Conservation (phyloP, 2,113 vertebrate species). For the Spea bombifrons region DNA sequence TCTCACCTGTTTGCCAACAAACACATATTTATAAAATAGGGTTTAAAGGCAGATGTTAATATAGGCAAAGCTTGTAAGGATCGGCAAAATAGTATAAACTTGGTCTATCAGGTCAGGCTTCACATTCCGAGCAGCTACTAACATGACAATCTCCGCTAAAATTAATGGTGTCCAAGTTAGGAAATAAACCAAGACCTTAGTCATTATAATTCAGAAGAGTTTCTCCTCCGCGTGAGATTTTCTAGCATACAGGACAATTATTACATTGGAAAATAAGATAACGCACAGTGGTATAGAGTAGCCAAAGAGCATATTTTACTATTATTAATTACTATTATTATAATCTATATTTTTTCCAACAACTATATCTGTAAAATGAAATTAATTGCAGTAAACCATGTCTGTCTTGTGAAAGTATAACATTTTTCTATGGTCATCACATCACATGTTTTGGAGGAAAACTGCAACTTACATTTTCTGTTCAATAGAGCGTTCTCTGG, state of each 20-base stretch:
- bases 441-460: no score
- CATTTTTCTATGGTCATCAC: no score
- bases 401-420: no score
- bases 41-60: conserved; percentile 2
- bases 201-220: no score
- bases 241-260: not conserved
- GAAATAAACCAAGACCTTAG: not conserved
- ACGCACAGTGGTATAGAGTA: not conserved
- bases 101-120: not conserved
- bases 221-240: not conserved
- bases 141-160: not conserved
- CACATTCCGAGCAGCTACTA: not conserved
- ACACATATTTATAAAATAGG: not conserved
- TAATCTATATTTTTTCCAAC: no score
- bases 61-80: not conserved
- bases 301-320: not conserved
- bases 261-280: not conserved
- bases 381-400: no score
- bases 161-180: not conserved
- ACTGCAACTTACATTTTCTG: no score
- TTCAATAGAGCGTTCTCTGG: no score
- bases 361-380: no score
- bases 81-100: not conserved
- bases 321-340: no score
- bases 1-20: not conserved